Evolutionary conservation across 2,797 vertebrate genomes (phyloP), one percentile per base, ranked within the genome.

Genomic region (Spinus olivaceus): DNA sequence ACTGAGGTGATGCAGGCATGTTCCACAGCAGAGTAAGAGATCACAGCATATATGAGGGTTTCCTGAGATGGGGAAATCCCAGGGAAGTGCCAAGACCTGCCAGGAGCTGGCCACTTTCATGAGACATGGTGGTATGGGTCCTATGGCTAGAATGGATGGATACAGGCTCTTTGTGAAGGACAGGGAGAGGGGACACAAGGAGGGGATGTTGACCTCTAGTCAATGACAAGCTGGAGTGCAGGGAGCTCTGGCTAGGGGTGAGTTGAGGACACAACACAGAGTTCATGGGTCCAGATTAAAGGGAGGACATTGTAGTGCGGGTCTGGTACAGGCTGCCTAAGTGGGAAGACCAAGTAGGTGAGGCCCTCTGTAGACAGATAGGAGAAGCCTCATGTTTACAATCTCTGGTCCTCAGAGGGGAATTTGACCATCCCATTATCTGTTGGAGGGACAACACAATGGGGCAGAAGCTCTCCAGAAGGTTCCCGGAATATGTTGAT

Each of bases 31-130:
- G 24, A 28, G 3, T 44, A 8, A 12, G 11, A 32, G 3, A 65
- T 50, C 8, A 24, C 8, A 12, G 8, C 15, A 27, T 39, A 18
- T 1, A 5, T 3, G 7, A 3, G 2, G 2, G 0, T 12, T 53
- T 81, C 22, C 35, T n/a, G 28, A 20, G 17, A 13, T 21, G 12
- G 8, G 3, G 6, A 22, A 59, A 44, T 33, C 5, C 7, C 30
- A 76, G 28, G 28, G 41, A 41, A 65, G 19, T 25, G 2, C 51
- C 22, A 59, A 70, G 28, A 81, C n/a, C 28, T 10, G 3, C 13
- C 46, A 65, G 49, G 11, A 79, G 21, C 50, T 46, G 32, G 21
- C 12, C 35, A 27, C 27, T 44, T 84, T 16, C 12, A 13, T 0
- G 2, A 81, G 46, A 37, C 13, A 27, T 28, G 32, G 23, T 60